Base-by-base conservation (phyloP, 2,113 vertebrate genomes). In the Sander lucioperca region DNA sequence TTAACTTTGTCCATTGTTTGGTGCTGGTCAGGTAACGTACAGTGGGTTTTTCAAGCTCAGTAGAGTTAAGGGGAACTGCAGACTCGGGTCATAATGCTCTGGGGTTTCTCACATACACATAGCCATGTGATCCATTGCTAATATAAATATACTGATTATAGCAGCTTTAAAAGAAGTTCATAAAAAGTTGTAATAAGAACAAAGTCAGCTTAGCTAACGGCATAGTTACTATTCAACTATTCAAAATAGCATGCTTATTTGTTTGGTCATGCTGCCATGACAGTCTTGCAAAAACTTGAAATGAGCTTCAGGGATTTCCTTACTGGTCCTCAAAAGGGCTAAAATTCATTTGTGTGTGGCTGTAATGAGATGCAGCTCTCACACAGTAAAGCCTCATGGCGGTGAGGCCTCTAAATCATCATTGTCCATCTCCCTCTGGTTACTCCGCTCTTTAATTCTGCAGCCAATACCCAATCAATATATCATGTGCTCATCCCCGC, bases 341-440 rank as follows among this genome's bases (percentile, higher is more conserved):
- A 25, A 82, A 70, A 74, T 50, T 59, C 8, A 72, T 62, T 75
- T 88, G 82, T 15, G 33, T 86, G 78, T 75, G 82, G 59, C 77
- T 90, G 75, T 87, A 89, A 94, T 76, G 33, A 68, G 74, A 85
- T 77, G 51, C 74, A 85, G 90, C 80, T 89, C 83, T 89, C 66
- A 56, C 74, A 67, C 84, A 77, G 57, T 13, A 11, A 80, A 85
- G 80, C 83, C 86, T 62, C 13, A 11, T 5, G 62, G 74, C 77
- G 70, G 51, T 36, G 8, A 71, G 27, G 70, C 23, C 72, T 79
- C 54, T 75, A 70, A 86, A 79, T 89, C 89, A 80, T 77, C 76
- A 63, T 45, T 63, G 80, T 77, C 80, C 88, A 72, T 87, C 77
- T 92, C 80, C 75, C 79, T 89, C 59, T 45, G 51, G 85, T 83